Base-by-base conservation (phyloP, 2,797 vertebrate genomes). In the Liasis olivaceus region DNA sequence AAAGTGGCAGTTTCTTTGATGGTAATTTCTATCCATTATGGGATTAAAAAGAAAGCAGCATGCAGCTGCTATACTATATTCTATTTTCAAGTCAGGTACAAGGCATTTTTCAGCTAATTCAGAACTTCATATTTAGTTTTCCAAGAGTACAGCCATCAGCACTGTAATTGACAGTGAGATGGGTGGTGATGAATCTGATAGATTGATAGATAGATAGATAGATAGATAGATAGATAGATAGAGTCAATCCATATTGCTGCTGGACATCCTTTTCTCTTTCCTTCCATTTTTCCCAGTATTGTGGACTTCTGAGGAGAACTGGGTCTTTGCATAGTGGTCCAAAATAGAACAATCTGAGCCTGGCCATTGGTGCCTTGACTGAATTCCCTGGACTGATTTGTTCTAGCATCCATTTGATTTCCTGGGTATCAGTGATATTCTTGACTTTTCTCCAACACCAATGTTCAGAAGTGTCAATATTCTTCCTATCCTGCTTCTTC, bases 31-130 rank as follows among this genome's bases (percentile, higher is more conserved):
- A 89, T 47, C 24, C 13, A 42, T 88, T 94, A 60, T 13, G 88
- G 6, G 62, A 93, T 47, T 90, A 95, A 62, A 85, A 56, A 95
- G 17, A 93, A 84, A 86, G 17, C 91, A 56, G 64, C 54, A 12
- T 84, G n/a, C 22, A 42, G 89, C 24, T 91, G 54, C 85, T 95
- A 85, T 28, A 36, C 20, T 54, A 4, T 81, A 8, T 0, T 93
- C 47, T 47, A 22, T 93, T 1, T 72, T 20, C 31, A 89, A 0
- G 0, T 13, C 89, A 92, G 77, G 60, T 90, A 72, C 58, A 88
- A 0, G 60, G 0, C 0, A 0, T 85, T 1, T 87, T 90, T 5
- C 72, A 90, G 42, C 63, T 36, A 93, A 87, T 93, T 85, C 51
- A 94, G 90, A 93, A 63, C 17, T 20, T 81, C 72, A 12, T 51